Evolutionary conservation across 2,113 vertebrate species (phyloP).

Genomic region (Lepidothrix coronata): DNA sequence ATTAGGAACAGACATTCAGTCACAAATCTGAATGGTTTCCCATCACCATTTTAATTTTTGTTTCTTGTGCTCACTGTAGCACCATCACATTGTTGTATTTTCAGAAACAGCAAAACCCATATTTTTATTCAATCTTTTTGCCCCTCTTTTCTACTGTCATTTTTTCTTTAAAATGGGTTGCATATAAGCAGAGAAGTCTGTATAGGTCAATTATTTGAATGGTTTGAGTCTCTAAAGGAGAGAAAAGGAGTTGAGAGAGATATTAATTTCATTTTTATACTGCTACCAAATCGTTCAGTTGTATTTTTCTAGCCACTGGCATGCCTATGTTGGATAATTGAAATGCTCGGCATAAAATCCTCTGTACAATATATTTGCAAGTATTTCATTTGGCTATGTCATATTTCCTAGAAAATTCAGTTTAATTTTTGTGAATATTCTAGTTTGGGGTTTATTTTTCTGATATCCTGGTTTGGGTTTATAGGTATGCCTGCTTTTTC

Average conservation of each 20-base stretch:
- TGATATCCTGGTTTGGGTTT: slow-evolving; percentile 12
- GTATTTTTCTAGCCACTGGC: neutral
- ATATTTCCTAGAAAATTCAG: neutral
- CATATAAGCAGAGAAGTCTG: neutral
- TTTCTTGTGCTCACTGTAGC: neutral
- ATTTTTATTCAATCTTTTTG: neutral
- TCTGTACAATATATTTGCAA: neutral
- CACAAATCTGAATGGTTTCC: neutral
- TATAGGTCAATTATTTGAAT: neutral
- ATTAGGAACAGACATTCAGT: neutral
- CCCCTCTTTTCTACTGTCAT: neutral
- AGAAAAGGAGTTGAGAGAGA: neutral
- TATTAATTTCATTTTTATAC: neutral
- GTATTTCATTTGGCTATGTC: neutral
- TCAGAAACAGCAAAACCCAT: neutral
- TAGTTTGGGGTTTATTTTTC: neutral
- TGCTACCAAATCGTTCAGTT: neutral
- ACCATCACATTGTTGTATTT: neutral
- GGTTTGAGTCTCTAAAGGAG: neutral
- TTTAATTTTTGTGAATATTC: neutral
- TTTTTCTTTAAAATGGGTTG: neutral
- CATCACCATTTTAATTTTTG: neutral
- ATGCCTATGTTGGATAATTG: neutral
- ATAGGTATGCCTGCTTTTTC: neutral
- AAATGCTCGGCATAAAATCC: neutral